phyloP scores from a whole-genome alignment of 2,888 invertebrate species.

The Melieria crassipennis region DNA sequence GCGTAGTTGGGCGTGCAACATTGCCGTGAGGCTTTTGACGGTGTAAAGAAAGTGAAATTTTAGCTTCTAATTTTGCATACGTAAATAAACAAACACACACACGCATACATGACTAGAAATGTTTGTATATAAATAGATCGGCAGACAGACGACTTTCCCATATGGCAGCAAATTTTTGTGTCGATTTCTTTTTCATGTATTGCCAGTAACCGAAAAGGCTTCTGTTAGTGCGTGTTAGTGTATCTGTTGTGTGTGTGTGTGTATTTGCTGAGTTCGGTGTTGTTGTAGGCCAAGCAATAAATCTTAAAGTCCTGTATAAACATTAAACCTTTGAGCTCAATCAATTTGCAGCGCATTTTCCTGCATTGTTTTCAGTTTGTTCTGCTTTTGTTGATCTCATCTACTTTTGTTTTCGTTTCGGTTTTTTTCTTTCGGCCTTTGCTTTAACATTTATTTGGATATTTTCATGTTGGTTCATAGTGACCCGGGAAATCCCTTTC shows the following conservation, averaged over 20 bases:
- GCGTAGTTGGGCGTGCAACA: too few relatives aligned
- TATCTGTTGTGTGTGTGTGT: not conserved
- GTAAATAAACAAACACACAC: conserved; percentile 18
- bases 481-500: too few relatives aligned
- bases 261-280: not conserved
- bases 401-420: not conserved
- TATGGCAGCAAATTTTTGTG: too few relatives aligned
- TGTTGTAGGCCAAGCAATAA: conserved; percentile 42
- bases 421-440: conserved; percentile 3
- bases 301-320: conserved; percentile 48
- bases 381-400: conserved; percentile 23
- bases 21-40: too few relatives aligned
- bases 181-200: too few relatives aligned
- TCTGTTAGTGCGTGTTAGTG: not conserved
- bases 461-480: too few relatives aligned
- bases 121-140: too few relatives aligned
- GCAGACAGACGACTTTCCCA: too few relatives aligned
- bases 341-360: conserved; percentile 38
- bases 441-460: too few relatives aligned
- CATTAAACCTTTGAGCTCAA: conserved; percentile 46
- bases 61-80: conserved; percentile 38
- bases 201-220: too few relatives aligned
- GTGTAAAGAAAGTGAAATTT: conserved; percentile 18
- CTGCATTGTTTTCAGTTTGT: conserved; percentile 22
- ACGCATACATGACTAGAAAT: too few relatives aligned